Evolutionary conservation across 2,113 vertebrate genomes (phyloP).

Genomic region (Equus przewalskii): DNA sequence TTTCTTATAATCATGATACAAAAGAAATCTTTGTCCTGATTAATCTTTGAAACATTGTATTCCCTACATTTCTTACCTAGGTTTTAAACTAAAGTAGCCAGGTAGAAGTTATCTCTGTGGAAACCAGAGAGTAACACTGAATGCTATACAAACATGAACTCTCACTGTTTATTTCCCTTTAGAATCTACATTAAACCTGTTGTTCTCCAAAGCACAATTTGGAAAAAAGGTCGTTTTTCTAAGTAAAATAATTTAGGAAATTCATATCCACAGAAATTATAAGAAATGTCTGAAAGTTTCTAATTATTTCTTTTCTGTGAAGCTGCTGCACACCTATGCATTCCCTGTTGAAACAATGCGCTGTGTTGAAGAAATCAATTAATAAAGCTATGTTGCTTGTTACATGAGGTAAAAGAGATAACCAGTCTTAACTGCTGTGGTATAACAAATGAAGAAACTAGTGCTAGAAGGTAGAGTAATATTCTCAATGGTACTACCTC

Average conservation of each 20-base stretch:
- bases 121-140: not conserved
- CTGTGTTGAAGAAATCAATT: not conserved
- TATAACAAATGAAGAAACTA: not conserved
- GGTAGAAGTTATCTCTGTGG: not conserved
- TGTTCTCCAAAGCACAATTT: not conserved
- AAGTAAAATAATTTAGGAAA: not conserved
- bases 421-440: not conserved
- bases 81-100: not conserved
- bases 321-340: not conserved
- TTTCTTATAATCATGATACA: not conserved
- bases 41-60: not conserved
- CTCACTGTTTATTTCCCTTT: not conserved
- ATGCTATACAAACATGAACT: not conserved
- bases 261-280: not conserved
- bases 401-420: not conserved
- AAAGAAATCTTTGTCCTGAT: not conserved
- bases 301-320: not conserved
- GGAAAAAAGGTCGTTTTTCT: not conserved
- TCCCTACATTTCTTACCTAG: not conserved
- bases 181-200: not conserved
- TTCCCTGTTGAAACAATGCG: not conserved
- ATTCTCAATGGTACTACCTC: not conserved
- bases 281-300: not conserved
- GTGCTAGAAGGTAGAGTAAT: not conserved
- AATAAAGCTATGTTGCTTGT: not conserved